Evolutionary conservation across 2,888 invertebrate species (phyloP).

Genomic region (Sussaba pulchella): DNA sequence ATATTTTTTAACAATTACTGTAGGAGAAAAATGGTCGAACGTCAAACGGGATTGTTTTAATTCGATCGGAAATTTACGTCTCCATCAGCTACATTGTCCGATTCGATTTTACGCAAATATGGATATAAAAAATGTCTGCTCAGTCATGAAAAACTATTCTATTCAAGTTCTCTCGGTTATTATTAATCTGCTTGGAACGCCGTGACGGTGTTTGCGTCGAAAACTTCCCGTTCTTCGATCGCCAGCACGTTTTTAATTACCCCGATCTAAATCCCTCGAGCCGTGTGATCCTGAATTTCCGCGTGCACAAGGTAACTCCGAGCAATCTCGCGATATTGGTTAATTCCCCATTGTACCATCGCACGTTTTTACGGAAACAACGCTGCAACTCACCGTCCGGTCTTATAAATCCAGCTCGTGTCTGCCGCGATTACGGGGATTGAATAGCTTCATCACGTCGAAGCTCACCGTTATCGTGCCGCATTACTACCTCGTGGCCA

Average conservation of each 20-base stretch:
- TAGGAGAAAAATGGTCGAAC: no score
- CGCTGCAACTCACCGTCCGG: constrained; percentile 40
- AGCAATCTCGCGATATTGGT: constrained; percentile 32
- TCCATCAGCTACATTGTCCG: no score
- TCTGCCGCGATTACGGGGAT: constrained; percentile 27
- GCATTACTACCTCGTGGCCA: not conserved
- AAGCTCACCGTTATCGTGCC: constrained; percentile 10
- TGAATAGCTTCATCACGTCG: constrained; percentile 57
- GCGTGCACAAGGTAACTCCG: constrained; percentile 22
- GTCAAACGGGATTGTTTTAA: no score
- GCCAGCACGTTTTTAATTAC: constrained; percentile 66
- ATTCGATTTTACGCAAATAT: no score
- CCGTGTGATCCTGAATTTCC: constrained; percentile 23
- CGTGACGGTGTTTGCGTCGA: not conserved
- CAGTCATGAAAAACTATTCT: no score
- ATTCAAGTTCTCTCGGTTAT: no score
- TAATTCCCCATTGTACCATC: constrained; percentile 45
- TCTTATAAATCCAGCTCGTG: constrained; percentile 59
- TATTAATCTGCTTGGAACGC: not conserved
- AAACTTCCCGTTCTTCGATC: constrained; percentile 59
- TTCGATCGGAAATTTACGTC: no score
- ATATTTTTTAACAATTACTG: no score
- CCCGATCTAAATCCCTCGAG: constrained; percentile 45
- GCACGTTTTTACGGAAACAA: constrained; percentile 1
- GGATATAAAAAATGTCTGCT: no score